Conservation (phyloP, 1,140 invertebrate species). For the Aradophagus sp. region DNA sequence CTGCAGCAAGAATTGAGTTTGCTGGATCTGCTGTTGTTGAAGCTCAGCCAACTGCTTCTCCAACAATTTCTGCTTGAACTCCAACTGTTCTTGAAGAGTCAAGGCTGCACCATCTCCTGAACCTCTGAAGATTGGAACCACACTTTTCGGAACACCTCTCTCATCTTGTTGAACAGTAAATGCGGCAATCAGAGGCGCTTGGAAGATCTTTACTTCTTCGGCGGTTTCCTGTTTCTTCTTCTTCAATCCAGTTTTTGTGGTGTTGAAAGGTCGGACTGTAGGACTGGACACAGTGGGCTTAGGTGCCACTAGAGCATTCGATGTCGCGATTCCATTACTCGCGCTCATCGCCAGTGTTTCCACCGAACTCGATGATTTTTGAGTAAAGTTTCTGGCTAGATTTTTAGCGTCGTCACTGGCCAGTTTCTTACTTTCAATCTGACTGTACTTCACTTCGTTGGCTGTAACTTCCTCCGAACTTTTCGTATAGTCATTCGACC, state of each 20-base stretch:
- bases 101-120: constrained; percentile 63
- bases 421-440: constrained; percentile 49
- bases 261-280: constrained; percentile 44
- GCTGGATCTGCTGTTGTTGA: constrained; percentile 81
- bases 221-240: constrained; percentile 59
- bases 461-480: constrained; percentile 24
- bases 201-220: constrained; percentile 85
- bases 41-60: constrained; percentile 81
- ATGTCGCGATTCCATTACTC: constrained; percentile 62
- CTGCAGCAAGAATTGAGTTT: constrained; percentile 79
- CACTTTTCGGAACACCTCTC: constrained; percentile 82
- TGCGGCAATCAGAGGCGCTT: constrained; percentile 85
- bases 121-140: constrained; percentile 80
- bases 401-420: constrained; percentile 37
- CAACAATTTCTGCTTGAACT: constrained; percentile 81
- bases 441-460: constrained; percentile 54
- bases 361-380: constrained; percentile 44
- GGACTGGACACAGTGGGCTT: constrained; percentile 64
- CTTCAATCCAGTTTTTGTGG: constrained; percentile 36
- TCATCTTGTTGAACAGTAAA: constrained; percentile 89
- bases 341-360: constrained; percentile 65
- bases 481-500: constrained; percentile 56
- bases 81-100: constrained; percentile 77
- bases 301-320: constrained; percentile 61
- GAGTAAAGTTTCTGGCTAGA: constrained; percentile 43